Base-by-base conservation (phyloP, 2,113 vertebrate species). In the Mesocricetus auratus region DNA sequence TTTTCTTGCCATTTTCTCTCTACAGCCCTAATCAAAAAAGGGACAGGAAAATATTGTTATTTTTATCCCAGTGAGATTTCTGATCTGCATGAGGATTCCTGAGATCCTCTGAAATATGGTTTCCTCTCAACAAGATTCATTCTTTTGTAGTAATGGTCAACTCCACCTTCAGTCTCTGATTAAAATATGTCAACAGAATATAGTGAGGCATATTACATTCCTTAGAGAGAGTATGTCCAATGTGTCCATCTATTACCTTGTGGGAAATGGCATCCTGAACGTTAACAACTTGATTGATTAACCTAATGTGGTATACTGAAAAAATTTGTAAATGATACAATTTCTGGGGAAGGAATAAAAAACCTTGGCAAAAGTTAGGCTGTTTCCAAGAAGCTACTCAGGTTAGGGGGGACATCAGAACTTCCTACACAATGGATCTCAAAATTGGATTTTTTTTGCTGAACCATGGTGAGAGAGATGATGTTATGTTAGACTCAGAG, bases 21-120 rank as follows among this genome's bases (percentile, higher is more conserved):
- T 31, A 15, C 0, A 3, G 12, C 21, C 42, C 0, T 0, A 26
- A 11, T 60, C 58, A 64, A 69, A 82, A 45, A 2, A 4, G 15
- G 7, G 15, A 9, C 4, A 53, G 33, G 21, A 16, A 92, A 82
- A 45, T 10, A 16, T 13, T 29, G 16, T 16, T 78, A 45, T 74
- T 69, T 93, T 90, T 9, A 93, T 69, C 3, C 60, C 19, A 71
- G 68, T 33, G 53, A 73, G 47, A 83, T 82, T 78, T 89, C 88
- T 74, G 53, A 83, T 58, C 39, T 24, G 47, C 21, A 42, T 60
- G 33, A 82, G 64, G 21, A 53, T 53, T 5, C 1, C 53, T 58
- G 19, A 86, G 10, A 19, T n/a, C 45, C 64, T 73, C 83, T 50
- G 62, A 85, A 94, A 78, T 71, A 33, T 33, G 36, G 21, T 26